Conservation (phyloP, 2,113 vertebrate genomes). For the Tapirus terrestris region DNA sequence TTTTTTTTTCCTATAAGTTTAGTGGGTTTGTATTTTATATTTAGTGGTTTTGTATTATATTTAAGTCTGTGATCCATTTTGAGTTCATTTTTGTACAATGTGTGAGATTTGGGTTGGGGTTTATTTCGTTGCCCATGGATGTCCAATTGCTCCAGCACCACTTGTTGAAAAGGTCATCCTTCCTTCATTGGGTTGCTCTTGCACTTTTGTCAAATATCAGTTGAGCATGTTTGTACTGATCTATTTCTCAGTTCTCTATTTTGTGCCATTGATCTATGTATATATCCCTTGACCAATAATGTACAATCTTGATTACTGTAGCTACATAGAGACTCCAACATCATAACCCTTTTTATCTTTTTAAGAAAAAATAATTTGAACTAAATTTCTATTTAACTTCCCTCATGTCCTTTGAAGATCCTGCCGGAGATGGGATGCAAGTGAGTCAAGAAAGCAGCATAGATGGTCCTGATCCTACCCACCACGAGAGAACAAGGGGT, state of each 20-base stretch:
- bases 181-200: not conserved
- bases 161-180: not conserved
- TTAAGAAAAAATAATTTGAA: not conserved
- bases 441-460: not conserved
- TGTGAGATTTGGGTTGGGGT: not conserved
- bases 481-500: too few relatives aligned
- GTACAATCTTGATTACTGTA: not conserved
- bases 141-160: not conserved
- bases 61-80: not conserved
- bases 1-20: not conserved
- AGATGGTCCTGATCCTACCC: not conserved
- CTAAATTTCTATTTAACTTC: not conserved
- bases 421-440: not conserved
- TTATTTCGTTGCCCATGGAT: not conserved
- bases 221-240: too few relatives aligned
- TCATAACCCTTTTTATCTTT: not conserved
- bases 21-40: not conserved
- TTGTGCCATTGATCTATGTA: accelerated
- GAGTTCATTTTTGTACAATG: not conserved
- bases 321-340: accelerated
- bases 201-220: too few relatives aligned
- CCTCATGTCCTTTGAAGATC: not conserved
- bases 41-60: not conserved
- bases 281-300: not conserved
- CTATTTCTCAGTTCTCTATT: not conserved